Evolutionary conservation across 2,113 vertebrate species (phyloP).

Genomic region (Dunckerocampus dactyliophorus): DNA sequence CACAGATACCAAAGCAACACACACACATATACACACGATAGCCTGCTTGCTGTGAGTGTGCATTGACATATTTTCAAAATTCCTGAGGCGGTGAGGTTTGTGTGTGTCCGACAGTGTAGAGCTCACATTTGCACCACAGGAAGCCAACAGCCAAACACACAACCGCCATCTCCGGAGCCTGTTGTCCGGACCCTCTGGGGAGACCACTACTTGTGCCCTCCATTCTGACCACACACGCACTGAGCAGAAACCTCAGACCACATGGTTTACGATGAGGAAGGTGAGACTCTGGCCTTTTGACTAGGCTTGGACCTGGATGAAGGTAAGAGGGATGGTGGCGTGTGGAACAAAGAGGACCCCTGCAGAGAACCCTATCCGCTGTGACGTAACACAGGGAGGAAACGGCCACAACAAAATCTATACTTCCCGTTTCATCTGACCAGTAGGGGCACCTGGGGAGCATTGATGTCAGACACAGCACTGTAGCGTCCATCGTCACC

Average conservation of each 20-base stretch:
- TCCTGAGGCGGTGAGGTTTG: constrained; percentile 37
- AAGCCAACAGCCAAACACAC: constrained; percentile 54
- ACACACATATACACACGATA: constrained; percentile 10
- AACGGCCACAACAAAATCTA: constrained; percentile 36
- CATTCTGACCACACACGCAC: constrained; percentile 35
- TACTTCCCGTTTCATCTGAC: constrained; percentile 41
- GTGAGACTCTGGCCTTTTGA: constrained; percentile 9
- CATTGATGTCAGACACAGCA: constrained; percentile 60
- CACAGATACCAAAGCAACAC: constrained; percentile 22
- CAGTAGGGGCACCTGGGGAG: constrained; percentile 5
- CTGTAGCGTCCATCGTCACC: constrained; percentile 49
- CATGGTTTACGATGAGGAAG: constrained; percentile 25
- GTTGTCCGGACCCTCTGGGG: constrained; percentile 37
- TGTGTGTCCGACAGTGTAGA: constrained; percentile 10
- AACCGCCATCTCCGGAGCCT: constrained; percentile 38
- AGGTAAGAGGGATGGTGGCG: constrained; percentile 26
- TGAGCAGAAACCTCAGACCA: neutral
- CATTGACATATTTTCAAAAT: constrained; percentile 28
- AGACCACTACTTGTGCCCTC: constrained; percentile 14
- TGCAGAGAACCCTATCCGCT: constrained; percentile 29
- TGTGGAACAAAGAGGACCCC: constrained; percentile 20
- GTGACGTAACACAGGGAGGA: constrained; percentile 45
- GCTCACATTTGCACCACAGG: constrained; percentile 40
- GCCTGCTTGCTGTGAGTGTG: constrained; percentile 6
- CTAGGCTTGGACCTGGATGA: constrained; percentile 42